Evolutionary conservation across 2,888 invertebrate genomes (phyloP).

Genomic region (Spisula subtruncata): DNA sequence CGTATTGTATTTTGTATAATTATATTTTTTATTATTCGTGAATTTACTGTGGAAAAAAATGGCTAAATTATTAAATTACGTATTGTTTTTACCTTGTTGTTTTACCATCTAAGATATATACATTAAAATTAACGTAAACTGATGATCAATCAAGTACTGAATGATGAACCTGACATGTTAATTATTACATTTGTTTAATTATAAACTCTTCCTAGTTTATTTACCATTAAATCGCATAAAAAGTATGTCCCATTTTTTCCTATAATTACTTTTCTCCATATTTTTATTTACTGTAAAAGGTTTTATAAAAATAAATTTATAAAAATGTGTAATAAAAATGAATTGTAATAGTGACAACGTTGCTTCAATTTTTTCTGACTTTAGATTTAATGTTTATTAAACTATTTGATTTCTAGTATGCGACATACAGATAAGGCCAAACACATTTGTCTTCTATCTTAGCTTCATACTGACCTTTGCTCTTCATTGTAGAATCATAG

Average conservation of each 20-base stretch:
- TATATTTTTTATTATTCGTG: not conserved
- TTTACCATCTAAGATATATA: not conserved
- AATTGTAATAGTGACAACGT: no score
- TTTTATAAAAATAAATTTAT: not conserved
- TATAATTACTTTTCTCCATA: not conserved
- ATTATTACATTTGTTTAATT: conserved; percentile 9
- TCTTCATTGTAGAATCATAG: no score
- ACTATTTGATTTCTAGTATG: no score
- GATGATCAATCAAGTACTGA: not conserved
- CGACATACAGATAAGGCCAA: no score
- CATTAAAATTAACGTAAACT: not conserved
- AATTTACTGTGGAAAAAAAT: not conserved
- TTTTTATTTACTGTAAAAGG: not conserved
- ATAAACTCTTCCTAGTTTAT: not conserved
- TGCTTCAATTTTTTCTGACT: no score
- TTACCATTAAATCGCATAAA: conserved; percentile 11
- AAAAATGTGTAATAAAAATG: not conserved
- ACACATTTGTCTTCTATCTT: no score
- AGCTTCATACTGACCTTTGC: no score
- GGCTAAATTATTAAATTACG: not conserved
- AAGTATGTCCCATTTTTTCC: not conserved
- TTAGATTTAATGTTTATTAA: no score
- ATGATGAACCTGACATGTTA: not conserved
- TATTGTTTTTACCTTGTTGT: not conserved
- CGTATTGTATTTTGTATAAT: no score